Evolutionary conservation across 2,888 invertebrate genomes (phyloP).

Genomic region (Oasisia sp.): DNA sequence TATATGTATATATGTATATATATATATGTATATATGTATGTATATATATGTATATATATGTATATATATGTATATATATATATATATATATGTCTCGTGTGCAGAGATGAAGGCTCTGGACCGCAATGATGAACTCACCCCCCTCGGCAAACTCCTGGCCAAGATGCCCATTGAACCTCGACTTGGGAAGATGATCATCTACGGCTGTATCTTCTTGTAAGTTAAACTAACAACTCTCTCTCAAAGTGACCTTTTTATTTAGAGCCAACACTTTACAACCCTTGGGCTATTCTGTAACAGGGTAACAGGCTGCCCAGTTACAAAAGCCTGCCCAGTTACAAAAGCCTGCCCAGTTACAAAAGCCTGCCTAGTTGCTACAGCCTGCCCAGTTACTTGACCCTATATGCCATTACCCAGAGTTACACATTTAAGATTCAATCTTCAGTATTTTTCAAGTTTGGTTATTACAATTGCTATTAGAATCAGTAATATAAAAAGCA

Average conservation of each 20-base stretch:
- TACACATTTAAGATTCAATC: not conserved
- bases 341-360: too few species aligned
- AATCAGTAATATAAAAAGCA: not conserved
- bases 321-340: too few species aligned
- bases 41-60: too few species aligned
- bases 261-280: not conserved
- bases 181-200: constrained; percentile 95
- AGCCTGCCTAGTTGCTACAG: too few species aligned
- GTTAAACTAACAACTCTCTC: constrained; percentile 37
- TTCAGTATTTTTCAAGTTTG: not conserved
- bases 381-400: too few species aligned
- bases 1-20: too few species aligned
- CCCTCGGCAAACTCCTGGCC: constrained; percentile 91
- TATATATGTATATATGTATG: too few species aligned
- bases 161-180: constrained; percentile 95
- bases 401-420: not conserved
- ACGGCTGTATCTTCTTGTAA: constrained; percentile 84
- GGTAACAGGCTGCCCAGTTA: not conserved
- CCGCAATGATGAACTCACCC: constrained; percentile 85
- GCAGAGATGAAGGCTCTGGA: constrained; percentile 93
- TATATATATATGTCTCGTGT: constrained; percentile 20
- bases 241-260: not conserved
- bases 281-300: not conserved
- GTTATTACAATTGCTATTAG: not conserved
- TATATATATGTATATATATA: too few species aligned